Percentiles rank a stretch among this genome's conserved stretches.
These are phyloP conservation scores for Rhynchomys soricoides DNA, from an alignment of 2,113 vertebrate species.

Conservation along the genomic window DNA sequence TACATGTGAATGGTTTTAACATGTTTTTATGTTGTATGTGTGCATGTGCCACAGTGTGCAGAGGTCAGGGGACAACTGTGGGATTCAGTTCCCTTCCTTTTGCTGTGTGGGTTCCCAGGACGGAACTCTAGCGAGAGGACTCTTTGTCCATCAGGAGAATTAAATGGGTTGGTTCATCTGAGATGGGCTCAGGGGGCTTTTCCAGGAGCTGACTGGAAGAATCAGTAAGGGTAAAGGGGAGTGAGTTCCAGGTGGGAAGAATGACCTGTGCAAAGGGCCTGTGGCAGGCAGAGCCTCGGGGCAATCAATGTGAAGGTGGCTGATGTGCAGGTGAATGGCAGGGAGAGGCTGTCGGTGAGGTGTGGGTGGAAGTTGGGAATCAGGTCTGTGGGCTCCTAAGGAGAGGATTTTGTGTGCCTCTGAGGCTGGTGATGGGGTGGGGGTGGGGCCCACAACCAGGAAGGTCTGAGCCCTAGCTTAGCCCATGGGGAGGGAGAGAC, in stretches of 20 bases:
- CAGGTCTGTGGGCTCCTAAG: neutral
- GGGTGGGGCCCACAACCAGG: too few species aligned
- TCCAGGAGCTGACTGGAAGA: neutral
- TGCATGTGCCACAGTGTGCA: neutral
- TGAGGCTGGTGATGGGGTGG: neutral
- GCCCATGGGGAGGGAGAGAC: too few species aligned
- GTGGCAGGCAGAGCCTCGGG: neutral
- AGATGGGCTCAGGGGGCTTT: neutral
- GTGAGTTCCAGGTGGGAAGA: neutral
- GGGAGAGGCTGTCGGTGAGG: neutral
- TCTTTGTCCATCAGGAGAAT: neutral
- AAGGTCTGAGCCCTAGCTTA: too few species aligned
- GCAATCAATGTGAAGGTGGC: neutral
- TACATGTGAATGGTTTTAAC: neutral
- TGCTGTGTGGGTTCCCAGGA: neutral
- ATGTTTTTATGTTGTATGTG: neutral
- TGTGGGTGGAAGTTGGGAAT: neutral
- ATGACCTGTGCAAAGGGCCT: neutral
- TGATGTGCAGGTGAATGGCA: neutral
- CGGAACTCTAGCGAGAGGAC: neutral
- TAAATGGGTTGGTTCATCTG: neutral
- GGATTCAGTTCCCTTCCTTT: neutral
- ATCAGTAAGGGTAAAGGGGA: neutral
- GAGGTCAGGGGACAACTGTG: neutral
- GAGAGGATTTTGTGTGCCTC: neutral